Percentiles rank a stretch among this genome's conserved stretches.
phyloP scores from a whole-genome alignment of 2,113 vertebrate species.

The Chionis minor region DNA sequence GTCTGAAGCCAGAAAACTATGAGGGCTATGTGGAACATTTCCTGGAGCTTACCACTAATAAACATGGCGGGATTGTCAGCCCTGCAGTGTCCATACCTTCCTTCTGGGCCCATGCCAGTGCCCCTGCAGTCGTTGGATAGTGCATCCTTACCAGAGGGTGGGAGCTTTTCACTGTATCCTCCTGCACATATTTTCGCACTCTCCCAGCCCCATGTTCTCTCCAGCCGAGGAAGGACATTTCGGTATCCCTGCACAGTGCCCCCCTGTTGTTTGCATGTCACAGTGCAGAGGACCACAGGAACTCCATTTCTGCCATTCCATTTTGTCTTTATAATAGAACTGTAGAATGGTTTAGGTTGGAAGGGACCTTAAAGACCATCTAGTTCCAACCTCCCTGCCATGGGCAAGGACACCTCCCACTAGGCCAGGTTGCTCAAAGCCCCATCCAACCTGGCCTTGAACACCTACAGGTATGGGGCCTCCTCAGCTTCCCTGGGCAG shows the following conservation, averaged over 20 bases:
- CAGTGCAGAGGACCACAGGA: not conserved
- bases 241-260: no score
- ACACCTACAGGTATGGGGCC: no score
- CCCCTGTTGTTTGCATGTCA: not conserved
- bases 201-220: not conserved
- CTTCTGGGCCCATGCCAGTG: not conserved
- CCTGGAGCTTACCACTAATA: constrained; percentile 43
- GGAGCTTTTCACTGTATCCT: not conserved
- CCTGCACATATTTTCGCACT: not conserved
- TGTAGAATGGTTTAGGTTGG: no score
- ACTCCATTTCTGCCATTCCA: not conserved
- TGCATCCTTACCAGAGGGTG: not conserved
- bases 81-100: not conserved
- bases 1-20: constrained; percentile 35
- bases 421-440: no score
- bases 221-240: not conserved
- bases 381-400: no score
- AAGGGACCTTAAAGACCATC: no score
- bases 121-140: accelerated
- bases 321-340: not conserved
- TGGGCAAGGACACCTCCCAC: no score
- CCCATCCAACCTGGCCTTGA: no score
- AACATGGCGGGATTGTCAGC: constrained; percentile 32
- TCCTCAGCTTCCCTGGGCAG: no score
- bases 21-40: constrained; percentile 67